A percentile compares a stretch with the other conserved stretches of the same genome.
Conservation (phyloP, 2,797 vertebrate genomes). For the Manis crassicaudata region DNA sequence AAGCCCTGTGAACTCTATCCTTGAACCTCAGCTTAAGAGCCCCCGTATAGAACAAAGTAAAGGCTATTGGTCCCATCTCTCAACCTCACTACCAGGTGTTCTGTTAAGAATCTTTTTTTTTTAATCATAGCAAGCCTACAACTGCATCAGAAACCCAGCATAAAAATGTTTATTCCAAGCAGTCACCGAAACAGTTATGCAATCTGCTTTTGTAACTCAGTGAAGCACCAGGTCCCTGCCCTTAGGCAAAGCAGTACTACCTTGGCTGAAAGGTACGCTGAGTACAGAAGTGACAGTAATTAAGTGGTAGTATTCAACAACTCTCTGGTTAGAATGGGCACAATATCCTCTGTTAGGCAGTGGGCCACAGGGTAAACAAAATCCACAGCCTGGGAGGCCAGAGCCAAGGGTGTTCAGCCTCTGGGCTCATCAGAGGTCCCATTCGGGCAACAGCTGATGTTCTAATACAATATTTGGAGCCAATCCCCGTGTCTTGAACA, state of each 20-base stretch:
- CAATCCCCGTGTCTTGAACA: neutral
- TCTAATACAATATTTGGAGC: neutral
- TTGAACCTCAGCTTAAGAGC: conserved; percentile 37
- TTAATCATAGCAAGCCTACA: neutral
- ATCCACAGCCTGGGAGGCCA: neutral
- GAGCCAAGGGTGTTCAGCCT: neutral
- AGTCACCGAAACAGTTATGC: neutral
- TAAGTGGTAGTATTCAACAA: conserved; percentile 20
- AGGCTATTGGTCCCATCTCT: neutral
- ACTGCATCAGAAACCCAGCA: neutral
- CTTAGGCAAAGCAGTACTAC: conserved; percentile 36
- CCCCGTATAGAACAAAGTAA: neutral
- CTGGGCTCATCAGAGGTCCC: neutral
- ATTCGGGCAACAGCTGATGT: neutral
- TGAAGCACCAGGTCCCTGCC: conserved; percentile 16
- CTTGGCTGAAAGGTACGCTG: neutral
- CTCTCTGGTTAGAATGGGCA: neutral
- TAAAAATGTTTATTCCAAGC: conserved; percentile 9
- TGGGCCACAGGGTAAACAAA: neutral
- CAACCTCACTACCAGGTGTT: neutral
- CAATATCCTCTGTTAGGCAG: neutral
- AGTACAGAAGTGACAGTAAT: neutral
- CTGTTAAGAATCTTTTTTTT: neutral
- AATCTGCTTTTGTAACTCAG: conserved; percentile 13
- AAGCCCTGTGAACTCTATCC: neutral